Percentiles rank a stretch among this genome's conserved stretches.
Conservation (phyloP, 2,113 vertebrate species). For the Crotophaga sulcirostris region DNA sequence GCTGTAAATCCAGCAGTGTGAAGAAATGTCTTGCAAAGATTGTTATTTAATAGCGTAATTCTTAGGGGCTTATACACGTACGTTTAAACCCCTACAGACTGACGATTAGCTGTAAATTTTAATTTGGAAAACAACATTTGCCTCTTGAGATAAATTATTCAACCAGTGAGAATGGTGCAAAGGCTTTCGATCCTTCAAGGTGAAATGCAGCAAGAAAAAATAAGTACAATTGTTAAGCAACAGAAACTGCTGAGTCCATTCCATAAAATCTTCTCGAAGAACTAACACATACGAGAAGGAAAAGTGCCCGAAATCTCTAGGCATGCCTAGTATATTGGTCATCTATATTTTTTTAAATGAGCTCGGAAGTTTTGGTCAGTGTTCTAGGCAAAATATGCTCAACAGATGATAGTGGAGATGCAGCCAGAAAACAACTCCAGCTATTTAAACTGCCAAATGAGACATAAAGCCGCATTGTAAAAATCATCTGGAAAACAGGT, state of each 20-base stretch:
- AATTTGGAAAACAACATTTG: neutral
- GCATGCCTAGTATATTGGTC: neutral
- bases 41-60: neutral
- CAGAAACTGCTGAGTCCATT: neutral
- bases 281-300: neutral
- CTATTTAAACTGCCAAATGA: slow-evolving; percentile 85
- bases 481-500: slow-evolving; percentile 89
- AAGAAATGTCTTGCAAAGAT: neutral
- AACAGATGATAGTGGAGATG: slow-evolving; percentile 82
- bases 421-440: slow-evolving; percentile 84
- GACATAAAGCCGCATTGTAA: slow-evolving; percentile 87
- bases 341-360: neutral
- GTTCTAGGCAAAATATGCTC: slow-evolving; percentile 78
- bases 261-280: neutral
- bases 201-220: neutral
- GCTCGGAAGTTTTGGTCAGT: slow-evolving; percentile 68
- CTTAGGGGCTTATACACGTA: neutral
- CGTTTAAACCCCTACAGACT: neutral
- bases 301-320: neutral
- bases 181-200: neutral
- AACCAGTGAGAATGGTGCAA: neutral
- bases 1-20: neutral
- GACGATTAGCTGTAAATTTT: neutral
- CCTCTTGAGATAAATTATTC: neutral
- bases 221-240: neutral